Evolutionary conservation across 2,113 vertebrate species (phyloP).

Genomic region (Herpetotheres cachinnans): DNA sequence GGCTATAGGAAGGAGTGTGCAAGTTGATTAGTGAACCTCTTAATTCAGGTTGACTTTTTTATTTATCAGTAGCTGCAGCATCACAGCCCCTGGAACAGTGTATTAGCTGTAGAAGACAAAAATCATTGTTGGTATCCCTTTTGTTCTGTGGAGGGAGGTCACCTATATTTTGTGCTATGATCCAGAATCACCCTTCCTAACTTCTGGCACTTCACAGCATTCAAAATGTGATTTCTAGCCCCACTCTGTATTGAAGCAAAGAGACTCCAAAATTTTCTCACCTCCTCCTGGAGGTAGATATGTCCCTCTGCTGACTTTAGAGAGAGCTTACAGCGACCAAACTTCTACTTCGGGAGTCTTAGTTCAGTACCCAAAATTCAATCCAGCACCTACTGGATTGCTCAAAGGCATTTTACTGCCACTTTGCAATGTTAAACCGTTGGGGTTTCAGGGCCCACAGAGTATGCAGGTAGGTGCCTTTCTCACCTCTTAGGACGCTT

Average conservation of each 20-base stretch:
- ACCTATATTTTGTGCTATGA: background rate
- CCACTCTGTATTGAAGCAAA: background rate
- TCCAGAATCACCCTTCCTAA: background rate
- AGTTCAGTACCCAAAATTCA: background rate
- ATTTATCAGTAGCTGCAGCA: background rate
- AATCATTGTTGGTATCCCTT: background rate
- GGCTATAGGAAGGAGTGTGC: background rate
- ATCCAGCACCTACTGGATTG: background rate
- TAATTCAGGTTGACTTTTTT: background rate
- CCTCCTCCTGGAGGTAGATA: background rate
- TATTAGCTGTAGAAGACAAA: background rate
- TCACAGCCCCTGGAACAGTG: background rate
- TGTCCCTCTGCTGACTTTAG: background rate
- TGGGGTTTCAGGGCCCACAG: background rate
- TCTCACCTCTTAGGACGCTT: background rate
- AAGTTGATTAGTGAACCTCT: background rate
- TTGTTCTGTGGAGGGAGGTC: background rate
- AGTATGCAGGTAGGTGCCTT: background rate
- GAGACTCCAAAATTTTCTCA: background rate
- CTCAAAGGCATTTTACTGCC: background rate
- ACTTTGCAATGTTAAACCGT: background rate
- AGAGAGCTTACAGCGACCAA: background rate
- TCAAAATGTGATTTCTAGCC: background rate
- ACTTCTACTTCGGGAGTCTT: background rate
- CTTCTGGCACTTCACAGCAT: background rate